Conservation (phyloP, 1,140 invertebrate genomes). For the Cheumatopsyche charites region DNA sequence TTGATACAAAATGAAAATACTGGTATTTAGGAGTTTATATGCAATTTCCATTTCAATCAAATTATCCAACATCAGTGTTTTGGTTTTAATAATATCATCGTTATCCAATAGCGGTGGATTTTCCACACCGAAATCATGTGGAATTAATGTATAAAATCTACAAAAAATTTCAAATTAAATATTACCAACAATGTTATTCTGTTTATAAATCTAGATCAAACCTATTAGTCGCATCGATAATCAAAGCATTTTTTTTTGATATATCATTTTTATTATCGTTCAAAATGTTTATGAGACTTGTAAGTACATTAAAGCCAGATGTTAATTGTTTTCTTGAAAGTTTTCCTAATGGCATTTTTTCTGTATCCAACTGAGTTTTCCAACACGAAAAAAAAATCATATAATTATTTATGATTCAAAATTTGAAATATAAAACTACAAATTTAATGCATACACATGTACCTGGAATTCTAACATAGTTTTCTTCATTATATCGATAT, state of each 20-base stretch:
- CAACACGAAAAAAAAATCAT: too few species aligned
- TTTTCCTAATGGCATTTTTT: constrained; percentile 98
- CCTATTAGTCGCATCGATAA: constrained; percentile 87
- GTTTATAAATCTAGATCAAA: too few species aligned
- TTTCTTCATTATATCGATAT: constrained; percentile 90
- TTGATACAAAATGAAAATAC: constrained; percentile 42
- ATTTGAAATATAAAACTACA: background rate
- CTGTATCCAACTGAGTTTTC: constrained; percentile 78
- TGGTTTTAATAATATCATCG: constrained; percentile 78
- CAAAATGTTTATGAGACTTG: constrained; percentile 69
- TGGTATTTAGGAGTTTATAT: constrained; percentile 80
- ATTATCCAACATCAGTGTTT: constrained; percentile 91
- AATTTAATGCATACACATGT: constrained; percentile 32
- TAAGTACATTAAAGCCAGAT: constrained; percentile 82
- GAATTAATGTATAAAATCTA: constrained; percentile 91
- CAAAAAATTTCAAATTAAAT: constrained; percentile 24
- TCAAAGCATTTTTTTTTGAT: constrained; percentile 57
- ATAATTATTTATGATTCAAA: constrained; percentile 9
- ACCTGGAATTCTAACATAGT: constrained; percentile 93
- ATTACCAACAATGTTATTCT: constrained; percentile 10
- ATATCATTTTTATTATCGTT: constrained; percentile 57
- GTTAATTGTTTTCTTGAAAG: constrained; percentile 90
- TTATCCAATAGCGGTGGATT: constrained; percentile 83
- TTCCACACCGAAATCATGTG: constrained; percentile 90
- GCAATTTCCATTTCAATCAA: constrained; percentile 94